Evolutionary conservation across 1,140 invertebrate species (phyloP), one percentile per base, ranked within the genome.

Genomic region (Zaprionus capensis): DNA sequence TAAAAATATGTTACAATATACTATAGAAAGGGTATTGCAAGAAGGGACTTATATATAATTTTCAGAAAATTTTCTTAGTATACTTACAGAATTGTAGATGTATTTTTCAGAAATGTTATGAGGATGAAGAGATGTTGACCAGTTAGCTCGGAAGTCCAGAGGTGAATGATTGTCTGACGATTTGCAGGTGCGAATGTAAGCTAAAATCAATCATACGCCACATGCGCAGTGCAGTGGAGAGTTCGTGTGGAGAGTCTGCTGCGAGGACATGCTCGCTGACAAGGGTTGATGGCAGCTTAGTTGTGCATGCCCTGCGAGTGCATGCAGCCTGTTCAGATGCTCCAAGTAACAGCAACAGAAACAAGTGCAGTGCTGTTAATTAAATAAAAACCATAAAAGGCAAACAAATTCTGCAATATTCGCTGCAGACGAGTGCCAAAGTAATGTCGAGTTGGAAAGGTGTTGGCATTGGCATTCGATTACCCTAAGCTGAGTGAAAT

Each of bases 131-230:
- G 12, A 36, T 46, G n/a, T 26, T 22, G 22, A 46, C 34, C 65
- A 34, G 11, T 17, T 38, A 49, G 58, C 20, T 34, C 17, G 15
- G n/a, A 17, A 31, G 22, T 38, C 51, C 56, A 17, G 15, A 36
- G 38, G 36, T 28, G 31, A 70, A 62, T 74, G 66, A 62, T 14
- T 63, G 38, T 55, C 22, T 38, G 20, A 17, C 36, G 53, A 15
- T 14, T 38, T 14, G n/a, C 24, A 58, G 31, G 17, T 15, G 22
- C 9, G 7, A 12, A 15, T 41, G 34, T 15, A 44, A 56, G n/a
- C 15, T 58, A 83, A 87, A 88, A 90, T 88, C 85, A 82, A 88
- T 88, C 68, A 75, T 81, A 75, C 76, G 86, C 67, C 81, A 80
- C 85, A 82, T 88, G 86, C 81, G 85, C 79, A 71, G 57, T 78